Base-by-base conservation (phyloP, 2,113 vertebrate genomes). In the Euleptes europaea region DNA sequence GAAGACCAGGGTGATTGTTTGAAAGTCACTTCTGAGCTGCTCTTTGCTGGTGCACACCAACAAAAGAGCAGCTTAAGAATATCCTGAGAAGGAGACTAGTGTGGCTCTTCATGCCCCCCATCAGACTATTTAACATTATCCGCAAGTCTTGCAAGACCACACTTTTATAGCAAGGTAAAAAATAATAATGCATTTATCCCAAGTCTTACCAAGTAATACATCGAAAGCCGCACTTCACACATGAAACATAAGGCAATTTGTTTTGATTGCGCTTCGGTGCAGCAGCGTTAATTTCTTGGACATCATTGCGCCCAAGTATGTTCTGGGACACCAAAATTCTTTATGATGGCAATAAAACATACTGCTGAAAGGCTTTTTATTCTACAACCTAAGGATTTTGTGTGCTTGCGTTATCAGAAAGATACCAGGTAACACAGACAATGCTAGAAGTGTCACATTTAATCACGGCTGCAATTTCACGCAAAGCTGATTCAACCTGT, bases 391-490 rank as follows among this genome's bases (percentile, higher is more conserved):
- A 73, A 42, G 54, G 80, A 88, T 77, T 72, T 17, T 31, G 38
- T 44, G 35, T 74, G 44, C 57, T 83, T 57, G 67, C 83, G 57
- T 82, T 57, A 82, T 82, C 78, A 83, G 15, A 54, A 54, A 80
- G 78, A 83, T 69, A 42, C 66, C 63, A 51, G 33, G 49, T 71
- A 42, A 42, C 66, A 57, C 69, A 51, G 80, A 60, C 73, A 79
- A 63, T 60, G 60, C 38, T 80, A 40, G 38, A 60, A 86, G 42
- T 47, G 81, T 42, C 47, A 77, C 67, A 86, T 80, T 75, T 86
- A 81, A 89, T 80, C 81, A 75, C 44, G 67, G 17, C 84, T 83
- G 76, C 80, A 89, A 86, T 86, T 89, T 86, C 81, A 84, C 71
- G 88, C 84, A 86, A 89, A 89, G 80, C 60, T 84, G 84, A 80